Evolutionary conservation across 2,797 vertebrate genomes (phyloP), one percentile per base, ranked within the genome.

Genomic region (Xenops minutus): DNA sequence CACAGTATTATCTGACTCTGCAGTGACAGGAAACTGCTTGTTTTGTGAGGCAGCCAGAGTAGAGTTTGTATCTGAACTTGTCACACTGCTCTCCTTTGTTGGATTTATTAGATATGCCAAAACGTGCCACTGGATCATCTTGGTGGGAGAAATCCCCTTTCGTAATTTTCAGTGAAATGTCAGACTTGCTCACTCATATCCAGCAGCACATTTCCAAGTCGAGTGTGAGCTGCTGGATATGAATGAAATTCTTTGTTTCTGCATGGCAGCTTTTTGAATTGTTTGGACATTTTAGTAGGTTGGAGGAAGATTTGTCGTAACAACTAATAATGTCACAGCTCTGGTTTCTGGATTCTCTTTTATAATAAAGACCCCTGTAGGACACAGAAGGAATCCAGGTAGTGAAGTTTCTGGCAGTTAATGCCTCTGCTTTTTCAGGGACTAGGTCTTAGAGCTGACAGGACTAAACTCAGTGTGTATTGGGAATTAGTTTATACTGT

Each of bases 231-330:
- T 78, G 27, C 54, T 94, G 86, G 66, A 37, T 76, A 8, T 49
- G 51, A 87, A 74, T 87, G 8, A 61, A 82, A 56, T 54, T 61
- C 30, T 78, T 74, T 6, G 1, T 74, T 93, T 81, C 59, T 82
- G 23, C 24, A 3, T 51, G 71, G 71, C 74, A 87, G 27, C 63
- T 82, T 79, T 86, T 69, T 76, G 73, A 91, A 74, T 91, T 87
- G 74, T 91, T 91, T 78, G 95, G 92, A 80, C 80, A 36, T 89
- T 88, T 76, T 49, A 32, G 63, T 68, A 64, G 80, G n/a, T 32
- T 93, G 77, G 41, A 82, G 74, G n/a, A 92, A 83, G 61, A 82
- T 48, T 76, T 74, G 43, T 82, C 2, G 0, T 64, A 92, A 87
- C 48, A 85, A 34, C 66, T 84, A 64, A 78, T 88, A 84, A 79